Base-by-base conservation (phyloP, 2,888 invertebrate genomes). In the Dromius quadrimaculatus region DNA sequence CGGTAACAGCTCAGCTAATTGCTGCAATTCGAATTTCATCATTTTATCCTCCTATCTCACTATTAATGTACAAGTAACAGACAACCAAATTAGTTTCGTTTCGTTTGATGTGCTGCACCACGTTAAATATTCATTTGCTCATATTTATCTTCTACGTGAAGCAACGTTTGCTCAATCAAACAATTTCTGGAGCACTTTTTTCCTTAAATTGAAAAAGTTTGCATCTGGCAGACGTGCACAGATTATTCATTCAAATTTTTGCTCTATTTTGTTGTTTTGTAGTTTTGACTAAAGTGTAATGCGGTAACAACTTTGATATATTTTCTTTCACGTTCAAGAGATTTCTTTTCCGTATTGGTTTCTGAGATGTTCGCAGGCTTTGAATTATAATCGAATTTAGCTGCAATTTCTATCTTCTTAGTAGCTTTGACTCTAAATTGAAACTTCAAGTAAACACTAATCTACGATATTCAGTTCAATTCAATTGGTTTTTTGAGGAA, bases 81-180 rank as follows among this genome's bases (percentile, higher is more conserved):
- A n/a, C n/a, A n/a, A n/a, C n/a, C n/a, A n/a, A n/a, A n/a, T 54
- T 54, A 28, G 28, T 28, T 13, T 61, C 61, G 22, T 63, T 63
- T 63, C 23, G 23, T 63, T 45, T 41, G 17, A 63, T 63, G 63
- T 63, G 43, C 43, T 63, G 43, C 45, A 20, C 63, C 38, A 32
- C 28, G 63, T 63, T 63, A 45, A 63, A 63, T 63, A 63, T 63
- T 63, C 63, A 63, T 63, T 63, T 63, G 63, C 63, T 63, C 45
- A 45, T 45, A 63, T 63, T 63, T 63, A 63, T 41, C 45, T 63
- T 45, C 15, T 23, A 22, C 23, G 20, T 11, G 32, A n/a, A 63
- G 63, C 41, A 63, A 43, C 45, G 63, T 63, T 63, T 63, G 63
- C 63, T 63, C 63, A 63, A 63, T 63, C 63, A 63, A 63, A 32